Conservation (phyloP, 2,797 vertebrate genomes). For the Streptopelia turtur region DNA sequence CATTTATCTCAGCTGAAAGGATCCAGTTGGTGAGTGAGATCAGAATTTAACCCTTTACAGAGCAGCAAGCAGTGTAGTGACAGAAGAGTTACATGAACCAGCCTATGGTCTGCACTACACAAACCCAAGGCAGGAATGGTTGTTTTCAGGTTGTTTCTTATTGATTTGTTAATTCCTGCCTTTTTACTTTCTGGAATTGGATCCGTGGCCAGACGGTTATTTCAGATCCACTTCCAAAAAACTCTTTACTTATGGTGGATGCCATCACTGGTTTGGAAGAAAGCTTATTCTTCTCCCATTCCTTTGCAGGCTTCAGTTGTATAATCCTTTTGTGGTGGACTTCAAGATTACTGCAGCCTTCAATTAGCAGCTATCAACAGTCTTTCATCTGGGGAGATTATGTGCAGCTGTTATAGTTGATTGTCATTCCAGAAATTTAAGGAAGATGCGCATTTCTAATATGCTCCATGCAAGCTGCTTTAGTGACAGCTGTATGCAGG, state of each 20-base stretch:
- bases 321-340: background rate
- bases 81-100: background rate
- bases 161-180: background rate
- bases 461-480: background rate
- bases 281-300: conserved; percentile 2
- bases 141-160: background rate
- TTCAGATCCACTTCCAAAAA: background rate
- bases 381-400: background rate
- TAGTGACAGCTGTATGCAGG: background rate
- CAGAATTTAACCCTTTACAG: conserved; percentile 29
- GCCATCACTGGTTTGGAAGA: background rate
- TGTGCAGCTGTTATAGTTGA: background rate
- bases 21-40: background rate
- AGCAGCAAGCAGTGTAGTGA: background rate
- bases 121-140: background rate
- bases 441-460: background rate
- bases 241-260: background rate
- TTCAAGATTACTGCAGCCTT: background rate
- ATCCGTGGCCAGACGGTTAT: background rate
- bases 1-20: conserved; percentile 51
- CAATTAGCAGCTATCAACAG: background rate
- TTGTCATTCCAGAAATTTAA: background rate
- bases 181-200: background rate
- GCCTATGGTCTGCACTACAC: background rate
- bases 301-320: conserved; percentile 4